Conservation (phyloP, 2,888 invertebrate genomes). For the Neria commutata region DNA sequence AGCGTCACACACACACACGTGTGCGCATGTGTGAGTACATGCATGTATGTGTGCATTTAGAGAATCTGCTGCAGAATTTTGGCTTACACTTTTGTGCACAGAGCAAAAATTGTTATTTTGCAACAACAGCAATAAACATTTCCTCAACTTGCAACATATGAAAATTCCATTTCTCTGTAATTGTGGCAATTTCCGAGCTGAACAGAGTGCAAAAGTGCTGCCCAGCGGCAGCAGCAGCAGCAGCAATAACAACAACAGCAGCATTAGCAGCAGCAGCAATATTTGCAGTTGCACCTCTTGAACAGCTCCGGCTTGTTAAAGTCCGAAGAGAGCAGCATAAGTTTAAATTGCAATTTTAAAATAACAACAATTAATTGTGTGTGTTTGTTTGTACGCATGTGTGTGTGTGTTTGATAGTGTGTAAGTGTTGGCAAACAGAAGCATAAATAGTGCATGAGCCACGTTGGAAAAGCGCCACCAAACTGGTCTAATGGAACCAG, state of each 20-base stretch:
- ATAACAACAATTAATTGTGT: conserved; percentile 5
- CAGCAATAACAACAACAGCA: too few species aligned
- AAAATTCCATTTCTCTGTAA: background rate
- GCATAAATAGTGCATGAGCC: too few species aligned
- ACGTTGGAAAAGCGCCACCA: too few species aligned
- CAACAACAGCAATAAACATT: conserved; percentile 2
- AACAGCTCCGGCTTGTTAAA: background rate
- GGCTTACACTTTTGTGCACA: too few species aligned
- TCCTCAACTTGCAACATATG: conserved; percentile 16
- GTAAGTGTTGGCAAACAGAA: too few species aligned
- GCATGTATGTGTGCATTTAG: conserved; percentile 1
- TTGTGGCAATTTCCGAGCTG: conserved; percentile 11
- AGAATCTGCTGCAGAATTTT: conserved; percentile 20
- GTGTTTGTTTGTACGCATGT: too few species aligned
- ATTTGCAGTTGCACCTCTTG: too few species aligned
- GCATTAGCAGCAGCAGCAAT: too few species aligned
- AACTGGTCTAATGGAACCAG: too few species aligned
- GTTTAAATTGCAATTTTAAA: conserved; percentile 1
- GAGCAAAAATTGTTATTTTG: background rate
- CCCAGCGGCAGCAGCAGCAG: too few species aligned
- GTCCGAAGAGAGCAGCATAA: background rate
- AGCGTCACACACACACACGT: background rate
- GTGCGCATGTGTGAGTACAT: background rate
- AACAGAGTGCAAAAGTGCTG: too few species aligned
- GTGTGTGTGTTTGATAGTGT: too few species aligned